These are phyloP conservation scores for Chymomyza caudatula DNA, from an alignment of 2,888 invertebrate species.

Conservation along the genomic window DNA sequence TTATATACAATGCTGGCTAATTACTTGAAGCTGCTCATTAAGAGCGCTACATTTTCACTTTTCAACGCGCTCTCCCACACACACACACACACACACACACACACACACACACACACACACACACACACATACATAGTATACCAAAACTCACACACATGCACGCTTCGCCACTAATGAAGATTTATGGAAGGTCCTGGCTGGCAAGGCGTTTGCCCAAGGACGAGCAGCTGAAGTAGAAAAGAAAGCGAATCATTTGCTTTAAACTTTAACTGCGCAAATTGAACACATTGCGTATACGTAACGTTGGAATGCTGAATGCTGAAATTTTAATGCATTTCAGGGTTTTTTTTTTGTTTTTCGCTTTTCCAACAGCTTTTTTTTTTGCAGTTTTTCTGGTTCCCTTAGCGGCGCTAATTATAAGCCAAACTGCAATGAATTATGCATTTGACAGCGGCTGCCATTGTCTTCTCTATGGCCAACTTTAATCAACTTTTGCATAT, in stretches of 20 bases:
- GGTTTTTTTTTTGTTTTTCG: neutral
- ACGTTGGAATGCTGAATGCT: neutral
- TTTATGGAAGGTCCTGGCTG: slow-evolving; percentile 57
- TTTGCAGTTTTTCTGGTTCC: neutral
- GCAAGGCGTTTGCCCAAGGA: neutral
- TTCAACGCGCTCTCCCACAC: slow-evolving; percentile 44
- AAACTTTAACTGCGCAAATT: slow-evolving; percentile 44
- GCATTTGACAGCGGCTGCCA: slow-evolving; percentile 53
- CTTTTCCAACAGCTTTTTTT: neutral
- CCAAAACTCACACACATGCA: slow-evolving; percentile 10
- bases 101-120: slow-evolving; percentile 26
- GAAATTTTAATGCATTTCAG: slow-evolving; percentile 1
- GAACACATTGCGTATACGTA: neutral
- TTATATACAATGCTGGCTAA: slow-evolving; percentile 62
- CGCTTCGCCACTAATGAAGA: slow-evolving; percentile 61
- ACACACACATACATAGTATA: slow-evolving; percentile 13
- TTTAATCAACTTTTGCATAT: slow-evolving; percentile 71
- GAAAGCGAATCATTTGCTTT: slow-evolving; percentile 31
- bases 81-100: neutral
- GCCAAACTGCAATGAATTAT: slow-evolving; percentile 66
- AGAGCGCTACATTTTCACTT: slow-evolving; percentile 69
- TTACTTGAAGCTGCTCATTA: slow-evolving; percentile 70
- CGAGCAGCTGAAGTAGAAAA: neutral
- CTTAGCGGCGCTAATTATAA: slow-evolving; percentile 51
- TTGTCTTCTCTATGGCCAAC: slow-evolving; percentile 51